These are phyloP conservation scores for Prietella phreatophila DNA, from an alignment of 2,113 vertebrate genomes.

Conservation along the genomic window DNA sequence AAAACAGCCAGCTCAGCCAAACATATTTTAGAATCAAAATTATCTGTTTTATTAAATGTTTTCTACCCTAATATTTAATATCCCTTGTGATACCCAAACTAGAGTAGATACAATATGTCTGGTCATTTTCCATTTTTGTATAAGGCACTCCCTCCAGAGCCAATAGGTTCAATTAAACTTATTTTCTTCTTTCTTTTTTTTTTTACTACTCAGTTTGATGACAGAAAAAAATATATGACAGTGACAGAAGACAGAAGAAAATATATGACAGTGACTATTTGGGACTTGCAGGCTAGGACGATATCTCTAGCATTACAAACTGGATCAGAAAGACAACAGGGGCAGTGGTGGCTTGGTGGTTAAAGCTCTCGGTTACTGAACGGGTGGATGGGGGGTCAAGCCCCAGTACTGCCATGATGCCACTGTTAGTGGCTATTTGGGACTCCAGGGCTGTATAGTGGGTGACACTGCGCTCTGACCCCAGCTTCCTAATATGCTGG, in stretches of 20 bases:
- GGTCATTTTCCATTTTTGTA: neutral
- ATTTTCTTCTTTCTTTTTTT: neutral
- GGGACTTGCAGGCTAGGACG: neutral
- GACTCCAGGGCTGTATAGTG: no score
- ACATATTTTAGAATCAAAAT: neutral
- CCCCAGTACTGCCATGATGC: no score
- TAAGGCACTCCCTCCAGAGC: neutral
- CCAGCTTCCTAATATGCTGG: no score
- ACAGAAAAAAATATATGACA: neutral
- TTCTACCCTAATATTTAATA: neutral
- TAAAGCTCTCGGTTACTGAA: no score
- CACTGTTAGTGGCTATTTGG: no score
- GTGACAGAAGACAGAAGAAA: no score
- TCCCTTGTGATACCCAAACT: neutral
- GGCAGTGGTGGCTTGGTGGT: no score
- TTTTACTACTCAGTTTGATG: neutral
- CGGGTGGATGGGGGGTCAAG: no score
- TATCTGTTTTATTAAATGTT: neutral
- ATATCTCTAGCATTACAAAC: slow-evolving; percentile 5
- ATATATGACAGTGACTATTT: no score
- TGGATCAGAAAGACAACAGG: neutral
- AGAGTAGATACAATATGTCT: neutral
- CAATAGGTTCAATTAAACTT: neutral
- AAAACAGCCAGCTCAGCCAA: neutral
- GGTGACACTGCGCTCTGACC: no score